A percentile compares a stretch with the other conserved stretches of the same genome.
phyloP scores from a whole-genome alignment of 2,888 invertebrate species.

The Brassicogethes aeneus region DNA sequence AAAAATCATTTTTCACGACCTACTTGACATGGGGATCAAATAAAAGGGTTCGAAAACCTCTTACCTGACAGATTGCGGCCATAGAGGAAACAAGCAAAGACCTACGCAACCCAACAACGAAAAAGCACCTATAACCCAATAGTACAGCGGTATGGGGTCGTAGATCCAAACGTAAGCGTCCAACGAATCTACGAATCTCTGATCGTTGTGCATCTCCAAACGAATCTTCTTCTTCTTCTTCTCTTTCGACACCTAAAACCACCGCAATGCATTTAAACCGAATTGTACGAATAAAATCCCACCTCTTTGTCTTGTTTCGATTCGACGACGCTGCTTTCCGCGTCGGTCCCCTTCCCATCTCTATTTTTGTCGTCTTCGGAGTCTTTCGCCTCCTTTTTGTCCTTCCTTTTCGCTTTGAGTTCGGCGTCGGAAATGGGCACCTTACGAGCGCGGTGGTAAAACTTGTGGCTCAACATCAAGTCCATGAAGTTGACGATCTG shows the following conservation, averaged over 20 bases:
- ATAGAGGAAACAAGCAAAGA: slow-evolving; percentile 96
- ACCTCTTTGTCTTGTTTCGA: slow-evolving; percentile 38
- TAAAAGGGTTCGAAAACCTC: too few relatives aligned
- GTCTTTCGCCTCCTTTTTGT: slow-evolving; percentile 43
- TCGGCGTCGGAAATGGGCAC: slow-evolving; percentile 66
- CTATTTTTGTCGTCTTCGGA: slow-evolving; percentile 46
- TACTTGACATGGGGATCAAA: too few relatives aligned
- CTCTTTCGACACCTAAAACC: slow-evolving; percentile 42
- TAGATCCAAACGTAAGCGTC: slow-evolving; percentile 99
- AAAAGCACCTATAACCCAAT: slow-evolving; percentile 87
- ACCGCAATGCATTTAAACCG: background rate
- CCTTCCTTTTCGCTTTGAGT: slow-evolving; percentile 47
- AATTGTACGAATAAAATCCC: background rate
- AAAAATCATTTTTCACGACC: too few relatives aligned
- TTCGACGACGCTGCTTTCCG: slow-evolving; percentile 48
- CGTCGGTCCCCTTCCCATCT: slow-evolving; percentile 41
- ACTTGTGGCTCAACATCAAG: slow-evolving; percentile 80
- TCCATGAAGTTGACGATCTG: slow-evolving; percentile 75
- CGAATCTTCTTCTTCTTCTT: slow-evolving; percentile 84
- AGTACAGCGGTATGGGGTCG: slow-evolving; percentile 90
- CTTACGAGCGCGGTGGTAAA: slow-evolving; percentile 92
- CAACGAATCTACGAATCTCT: slow-evolving; percentile 84
- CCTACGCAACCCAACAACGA: slow-evolving; percentile 88
- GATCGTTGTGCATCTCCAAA: slow-evolving; percentile 95
- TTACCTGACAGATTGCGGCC: slow-evolving; percentile 89